A percentile compares a stretch with the other conserved stretches of the same genome.
Evolutionary conservation across 1,140 invertebrate genomes (phyloP).

Genomic region (Sitophilus oryzae): DNA sequence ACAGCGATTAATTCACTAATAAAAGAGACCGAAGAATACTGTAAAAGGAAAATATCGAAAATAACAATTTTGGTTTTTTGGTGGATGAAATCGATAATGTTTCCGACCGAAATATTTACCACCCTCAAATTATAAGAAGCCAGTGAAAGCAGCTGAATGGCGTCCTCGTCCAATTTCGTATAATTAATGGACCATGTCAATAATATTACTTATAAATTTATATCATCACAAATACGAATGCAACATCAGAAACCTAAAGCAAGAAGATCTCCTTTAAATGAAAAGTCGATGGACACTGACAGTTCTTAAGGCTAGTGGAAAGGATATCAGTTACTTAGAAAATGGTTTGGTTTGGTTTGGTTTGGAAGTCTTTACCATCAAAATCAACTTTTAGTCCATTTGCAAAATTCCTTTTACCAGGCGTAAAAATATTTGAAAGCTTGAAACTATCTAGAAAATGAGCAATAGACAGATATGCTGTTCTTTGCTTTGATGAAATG

Average conservation of each 20-base stretch:
- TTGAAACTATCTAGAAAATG: neutral
- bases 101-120: too few relatives aligned
- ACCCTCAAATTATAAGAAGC: too few relatives aligned
- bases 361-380: too few relatives aligned
- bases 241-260: conserved; percentile 15
- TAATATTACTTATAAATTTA: conserved; percentile 8
- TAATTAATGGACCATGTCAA: too few relatives aligned
- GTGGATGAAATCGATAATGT: too few relatives aligned
- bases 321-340: conserved; percentile 22
- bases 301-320: conserved; percentile 24
- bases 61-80: too few relatives aligned
- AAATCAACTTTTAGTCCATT: conserved; percentile 15
- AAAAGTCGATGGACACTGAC: conserved; percentile 19
- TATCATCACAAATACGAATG: conserved; percentile 15
- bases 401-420: conserved; percentile 9
- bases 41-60: too few relatives aligned
- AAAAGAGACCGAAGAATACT: neutral
- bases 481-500: too few relatives aligned
- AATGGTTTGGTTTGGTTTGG: too few relatives aligned
- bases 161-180: too few relatives aligned
- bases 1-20: conserved; percentile 6
- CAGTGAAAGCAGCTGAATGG: too few relatives aligned
- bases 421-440: neutral
- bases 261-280: conserved; percentile 22
- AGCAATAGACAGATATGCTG: too few relatives aligned